Evolutionary conservation across 2,113 vertebrate genomes (phyloP), one percentile per base, ranked within the genome.

Genomic region (Forbesichthys papilliferus): DNA sequence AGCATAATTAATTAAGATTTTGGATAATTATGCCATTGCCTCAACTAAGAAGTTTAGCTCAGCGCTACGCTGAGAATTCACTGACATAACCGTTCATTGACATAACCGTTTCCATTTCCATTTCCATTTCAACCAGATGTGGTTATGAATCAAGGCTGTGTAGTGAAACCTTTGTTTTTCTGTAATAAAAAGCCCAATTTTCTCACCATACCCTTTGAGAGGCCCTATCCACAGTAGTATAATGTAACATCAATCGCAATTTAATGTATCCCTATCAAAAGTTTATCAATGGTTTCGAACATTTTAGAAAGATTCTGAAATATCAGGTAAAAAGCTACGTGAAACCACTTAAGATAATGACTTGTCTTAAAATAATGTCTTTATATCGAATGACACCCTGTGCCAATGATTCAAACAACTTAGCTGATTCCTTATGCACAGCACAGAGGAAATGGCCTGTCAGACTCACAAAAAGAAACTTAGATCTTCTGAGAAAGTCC

Each of bases 281-380:
- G 13, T 59, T 33, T 52, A 14, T 14, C 10, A 12, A 3, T 52
- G 5, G 13, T 12, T 52, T 11, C 9, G 4, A 14, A 52, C 11
- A 52, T 46, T 1, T 42, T 42, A 42, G 36, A 42, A 42, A 42
- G 36, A 1, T 42, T 42, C 36, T 6, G 36, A 42, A 42, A 6
- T 42, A 42, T 42, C 36, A 59, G 49, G 65, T 55, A 36, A 63
- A 71, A 75, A 61, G 20, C 53, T 36, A 11, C 59, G 34, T 33
- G 4, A 9, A 65, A 72, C 67, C 74, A 85, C 78, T 78, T 67
- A 68, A 71, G 78, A 72, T 79, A 72, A 84, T 78, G 73, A 80
- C 82, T 64, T 64, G 18, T 63, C 27, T 27, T 27, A 27, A 27
- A 27, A 27, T 27, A 9, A 12, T 1, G 53, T 67, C 42, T 10